Percentiles rank a stretch among this genome's conserved stretches.
These are phyloP conservation scores for Stenodera caucasica DNA, from an alignment of 2,888 invertebrate genomes.

Conservation along the genomic window DNA sequence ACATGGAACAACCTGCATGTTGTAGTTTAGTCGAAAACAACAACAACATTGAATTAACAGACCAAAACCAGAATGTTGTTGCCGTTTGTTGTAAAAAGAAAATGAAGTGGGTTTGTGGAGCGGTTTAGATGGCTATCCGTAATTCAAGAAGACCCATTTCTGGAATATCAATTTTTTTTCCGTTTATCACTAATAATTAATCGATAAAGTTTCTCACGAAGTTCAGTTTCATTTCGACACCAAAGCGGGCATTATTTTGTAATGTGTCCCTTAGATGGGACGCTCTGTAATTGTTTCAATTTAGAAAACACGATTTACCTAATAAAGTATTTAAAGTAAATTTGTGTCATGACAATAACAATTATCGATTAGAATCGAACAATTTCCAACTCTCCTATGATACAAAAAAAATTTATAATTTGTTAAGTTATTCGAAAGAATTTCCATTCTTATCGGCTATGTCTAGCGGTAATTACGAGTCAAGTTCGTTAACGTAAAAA, in stretches of 20 bases:
- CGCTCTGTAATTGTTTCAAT: background rate
- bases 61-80: constrained; percentile 6
- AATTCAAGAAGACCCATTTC: background rate
- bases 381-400: background rate
- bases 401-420: no score
- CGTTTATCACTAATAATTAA: no score
- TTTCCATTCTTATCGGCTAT: background rate
- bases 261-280: background rate
- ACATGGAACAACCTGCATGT: background rate
- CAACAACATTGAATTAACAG: background rate
- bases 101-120: constrained; percentile 3
- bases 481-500: background rate
- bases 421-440: background rate
- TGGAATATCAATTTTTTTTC: background rate
- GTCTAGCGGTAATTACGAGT: background rate
- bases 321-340: background rate
- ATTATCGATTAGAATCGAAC: background rate
- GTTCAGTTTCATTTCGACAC: background rate
- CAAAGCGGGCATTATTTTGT: background rate
- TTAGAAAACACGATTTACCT: background rate
- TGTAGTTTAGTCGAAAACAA: background rate
- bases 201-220: background rate
- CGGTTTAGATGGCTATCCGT: background rate
- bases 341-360: background rate
- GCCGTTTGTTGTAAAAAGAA: background rate